A percentile compares a stretch with the other conserved stretches of the same genome.
Conservation (phyloP, 2,888 invertebrate species). For the Lacanobia wlatinum region DNA sequence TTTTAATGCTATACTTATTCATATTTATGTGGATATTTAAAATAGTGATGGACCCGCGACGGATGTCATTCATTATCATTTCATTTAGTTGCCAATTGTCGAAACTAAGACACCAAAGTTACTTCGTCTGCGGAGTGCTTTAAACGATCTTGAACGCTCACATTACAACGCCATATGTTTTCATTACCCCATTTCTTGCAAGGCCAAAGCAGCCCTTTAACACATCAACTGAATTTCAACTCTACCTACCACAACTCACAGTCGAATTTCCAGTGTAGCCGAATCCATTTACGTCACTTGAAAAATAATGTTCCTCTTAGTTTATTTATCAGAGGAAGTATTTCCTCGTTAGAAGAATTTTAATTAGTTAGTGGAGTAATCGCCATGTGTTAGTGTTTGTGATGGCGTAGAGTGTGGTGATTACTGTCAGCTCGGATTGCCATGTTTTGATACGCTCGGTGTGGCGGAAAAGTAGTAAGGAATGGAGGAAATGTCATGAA, state of each 20-base stretch:
- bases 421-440: constrained; percentile 60
- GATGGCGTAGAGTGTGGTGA: constrained; percentile 38
- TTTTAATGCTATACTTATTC: no score
- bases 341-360: constrained; percentile 57
- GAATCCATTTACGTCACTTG: constrained; percentile 33
- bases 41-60: no score
- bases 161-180: constrained; percentile 56
- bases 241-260: background rate
- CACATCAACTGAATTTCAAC: background rate
- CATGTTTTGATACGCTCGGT: constrained; percentile 44
- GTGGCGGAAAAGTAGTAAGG: background rate
- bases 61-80: no score
- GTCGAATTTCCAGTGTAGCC: constrained; percentile 6
- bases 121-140: background rate
- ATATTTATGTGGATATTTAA: no score
- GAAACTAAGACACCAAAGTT: background rate
- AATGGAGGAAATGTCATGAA: background rate
- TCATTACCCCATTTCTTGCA: constrained; percentile 28
- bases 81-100: background rate
- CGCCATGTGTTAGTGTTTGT: constrained; percentile 53
- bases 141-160: constrained; percentile 31
- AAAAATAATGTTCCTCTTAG: constrained; percentile 25
- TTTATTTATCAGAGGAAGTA: constrained; percentile 59
- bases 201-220: constrained; percentile 42
- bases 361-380: constrained; percentile 56